phyloP scores from a whole-genome alignment of 2,888 invertebrate genomes.

The Kryphioiulus occultus region DNA sequence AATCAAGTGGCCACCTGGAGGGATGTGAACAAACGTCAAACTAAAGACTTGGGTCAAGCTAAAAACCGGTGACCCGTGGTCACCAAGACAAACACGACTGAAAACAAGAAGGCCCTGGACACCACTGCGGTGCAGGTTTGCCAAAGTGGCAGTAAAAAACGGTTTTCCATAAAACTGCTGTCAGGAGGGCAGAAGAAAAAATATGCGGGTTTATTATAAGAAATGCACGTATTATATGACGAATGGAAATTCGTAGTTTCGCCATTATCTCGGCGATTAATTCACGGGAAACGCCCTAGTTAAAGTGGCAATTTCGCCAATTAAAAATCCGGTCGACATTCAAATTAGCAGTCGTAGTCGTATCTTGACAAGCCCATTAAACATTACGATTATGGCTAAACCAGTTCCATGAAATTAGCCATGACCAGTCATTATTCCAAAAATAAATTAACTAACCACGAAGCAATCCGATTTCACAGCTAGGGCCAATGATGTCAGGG shows the following conservation, averaged over 20 bases:
- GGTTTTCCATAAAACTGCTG: not conserved
- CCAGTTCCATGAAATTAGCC: not conserved
- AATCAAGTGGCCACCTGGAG: slow-evolving; percentile 6
- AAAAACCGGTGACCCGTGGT: not conserved
- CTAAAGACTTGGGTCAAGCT: not conserved
- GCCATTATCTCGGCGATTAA: not conserved
- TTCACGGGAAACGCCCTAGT: not conserved
- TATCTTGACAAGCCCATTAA: not conserved
- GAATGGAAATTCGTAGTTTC: not conserved
- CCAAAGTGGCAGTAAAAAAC: not conserved
- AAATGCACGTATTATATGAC: not conserved
- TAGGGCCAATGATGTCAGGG: too few relatives aligned
- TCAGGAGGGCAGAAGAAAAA: not conserved
- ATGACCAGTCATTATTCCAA: not conserved
- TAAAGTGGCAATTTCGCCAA: not conserved
- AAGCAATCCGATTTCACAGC: not conserved
- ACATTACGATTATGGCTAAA: not conserved
- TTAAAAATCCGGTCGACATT: not conserved
- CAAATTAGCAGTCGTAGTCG: not conserved
- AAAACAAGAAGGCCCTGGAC: not conserved
- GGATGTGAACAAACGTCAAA: not conserved
- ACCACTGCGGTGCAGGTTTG: not conserved
- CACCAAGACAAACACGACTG: not conserved
- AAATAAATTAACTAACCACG: not conserved
- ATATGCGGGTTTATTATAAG: not conserved